phyloP scores from a whole-genome alignment of 2,113 vertebrate genomes.

The Corynorhinus townsendii region DNA sequence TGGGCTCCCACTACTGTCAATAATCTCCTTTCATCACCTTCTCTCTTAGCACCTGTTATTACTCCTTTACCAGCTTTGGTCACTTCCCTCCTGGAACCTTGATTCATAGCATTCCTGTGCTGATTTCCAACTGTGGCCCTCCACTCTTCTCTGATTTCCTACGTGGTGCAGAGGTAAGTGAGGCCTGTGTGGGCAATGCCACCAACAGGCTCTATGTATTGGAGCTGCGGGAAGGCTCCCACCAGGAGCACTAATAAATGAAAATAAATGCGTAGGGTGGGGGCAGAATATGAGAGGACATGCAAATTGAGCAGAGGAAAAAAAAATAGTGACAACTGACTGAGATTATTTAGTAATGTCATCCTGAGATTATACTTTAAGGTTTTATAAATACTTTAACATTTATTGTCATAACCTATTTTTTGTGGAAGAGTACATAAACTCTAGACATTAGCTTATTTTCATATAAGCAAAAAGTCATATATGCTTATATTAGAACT shows the following conservation, averaged over 20 bases:
- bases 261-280: not conserved
- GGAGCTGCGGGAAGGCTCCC: not conserved
- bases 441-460: slow-evolving; percentile 2
- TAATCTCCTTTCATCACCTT: not conserved
- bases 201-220: rapidly evolving
- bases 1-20: not conserved
- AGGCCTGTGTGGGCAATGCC: not conserved
- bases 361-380: not conserved
- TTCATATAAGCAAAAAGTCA: not conserved
- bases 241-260: not conserved
- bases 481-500: not conserved
- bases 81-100: not conserved
- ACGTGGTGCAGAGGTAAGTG: not conserved
- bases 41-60: not conserved
- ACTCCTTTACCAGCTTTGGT: not conserved
- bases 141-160: not conserved
- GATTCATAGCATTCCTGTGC: not conserved
- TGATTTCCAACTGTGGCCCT: not conserved
- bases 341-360: not conserved
- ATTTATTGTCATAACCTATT: not conserved
- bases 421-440: not conserved
- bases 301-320: not conserved
- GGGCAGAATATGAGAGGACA: not conserved
- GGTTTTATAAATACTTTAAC: not conserved
- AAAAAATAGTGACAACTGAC: not conserved